phyloP scores from a whole-genome alignment of 2,113 vertebrate species.

The Cinclus cinclus region DNA sequence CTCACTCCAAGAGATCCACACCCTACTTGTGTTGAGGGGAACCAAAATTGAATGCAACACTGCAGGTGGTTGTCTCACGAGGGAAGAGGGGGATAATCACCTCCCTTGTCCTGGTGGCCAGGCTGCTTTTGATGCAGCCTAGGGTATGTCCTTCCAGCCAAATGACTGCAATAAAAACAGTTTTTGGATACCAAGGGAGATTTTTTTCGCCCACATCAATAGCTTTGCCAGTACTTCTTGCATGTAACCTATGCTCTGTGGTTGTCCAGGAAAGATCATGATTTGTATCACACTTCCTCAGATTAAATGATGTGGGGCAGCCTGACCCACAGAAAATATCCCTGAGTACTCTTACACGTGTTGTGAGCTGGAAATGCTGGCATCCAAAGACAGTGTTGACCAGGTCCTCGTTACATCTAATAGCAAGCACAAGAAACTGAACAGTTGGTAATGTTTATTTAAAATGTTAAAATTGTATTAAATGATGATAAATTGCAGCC shows the following conservation, averaged over 20 bases:
- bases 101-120: not conserved
- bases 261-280: not conserved
- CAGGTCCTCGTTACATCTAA: not conserved
- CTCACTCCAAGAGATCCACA: not conserved
- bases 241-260: not conserved
- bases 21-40: not conserved
- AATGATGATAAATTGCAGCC: not conserved
- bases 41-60: rapidly evolving
- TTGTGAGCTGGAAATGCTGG: not conserved
- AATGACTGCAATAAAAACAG: not conserved
- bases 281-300: rapidly evolving
- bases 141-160: not conserved
- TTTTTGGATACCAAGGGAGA: not conserved
- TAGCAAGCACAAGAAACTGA: not conserved
- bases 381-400: not conserved
- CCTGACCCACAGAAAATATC: not conserved
- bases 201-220: not conserved
- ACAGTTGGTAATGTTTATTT: slow-evolving; percentile 28
- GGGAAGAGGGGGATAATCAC: not conserved
- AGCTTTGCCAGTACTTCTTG: not conserved
- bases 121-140: not conserved
- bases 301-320: not conserved
- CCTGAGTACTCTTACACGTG: not conserved
- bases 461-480: not conserved
- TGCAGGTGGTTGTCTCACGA: rapidly evolving